Base-by-base conservation (phyloP, 1,140 invertebrate species). In the Myzus persicae region DNA sequence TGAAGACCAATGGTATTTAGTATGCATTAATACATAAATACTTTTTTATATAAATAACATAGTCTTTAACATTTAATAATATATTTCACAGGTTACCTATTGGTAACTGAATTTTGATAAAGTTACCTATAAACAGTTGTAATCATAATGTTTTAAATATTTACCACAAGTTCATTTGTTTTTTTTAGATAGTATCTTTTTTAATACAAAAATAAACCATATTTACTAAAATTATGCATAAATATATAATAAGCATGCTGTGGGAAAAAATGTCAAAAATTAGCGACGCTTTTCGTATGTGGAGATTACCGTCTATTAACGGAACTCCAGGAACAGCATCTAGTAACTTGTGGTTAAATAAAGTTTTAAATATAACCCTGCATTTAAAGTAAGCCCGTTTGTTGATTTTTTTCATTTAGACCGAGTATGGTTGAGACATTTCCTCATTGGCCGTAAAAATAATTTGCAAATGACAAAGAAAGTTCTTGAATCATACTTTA, bases 391-490 rank as follows among this genome's bases (percentile, higher is more conserved):
- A 76, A 76, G 31, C 0, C 11, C 20, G 14, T 20, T n/a, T 44
- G n/a, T 54, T 84, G 1, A 22, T 81, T 93, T 48, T 48, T 87
- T 8, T 3, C 42, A 67, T 93, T 76, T 54, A 93, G 93, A 93
- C 20, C 51, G 87, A 36, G 44, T 46, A 18, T 93, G 84, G 84
- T 9, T 93, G 40, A 93, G 48, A 67, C 93, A 93, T 40, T 93
- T 93, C 14, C 87, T 88, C 14, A 93, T 93, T 46, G 87, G 54
- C 11, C 84, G 93, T 31, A 93, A 93, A 81, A 93, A 93, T 51
- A 93, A 90, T 89, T 44, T 93, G 22, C 84, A 88, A 67, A 93
- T 24, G 44, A 93, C 93, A 1, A 93, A 93, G 7, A 93, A 93
- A 76, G 40, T 67, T 31, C 22, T 93, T 5, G 93, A 93, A n/a